Conservation (phyloP, 1,140 invertebrate species). For the Pinna nobilis region DNA sequence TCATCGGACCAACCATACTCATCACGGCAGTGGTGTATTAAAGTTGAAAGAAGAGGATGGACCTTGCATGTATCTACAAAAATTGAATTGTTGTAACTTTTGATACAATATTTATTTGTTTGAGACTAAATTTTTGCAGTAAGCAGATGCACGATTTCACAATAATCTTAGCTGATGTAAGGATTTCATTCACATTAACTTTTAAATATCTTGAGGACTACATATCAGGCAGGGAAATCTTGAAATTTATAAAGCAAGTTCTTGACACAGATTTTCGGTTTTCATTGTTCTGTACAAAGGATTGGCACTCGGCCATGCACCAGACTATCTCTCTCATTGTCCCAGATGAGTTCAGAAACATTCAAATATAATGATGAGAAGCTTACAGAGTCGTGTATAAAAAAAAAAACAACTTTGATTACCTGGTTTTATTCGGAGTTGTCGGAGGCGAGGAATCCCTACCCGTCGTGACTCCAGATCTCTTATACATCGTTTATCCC, state of each 20-base stretch:
- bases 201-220: too few relatives aligned
- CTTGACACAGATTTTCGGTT: too few relatives aligned
- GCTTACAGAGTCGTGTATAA: too few relatives aligned
- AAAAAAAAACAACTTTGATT: constrained; percentile 22
- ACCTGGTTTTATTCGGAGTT: constrained; percentile 72
- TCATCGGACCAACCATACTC: constrained; percentile 73
- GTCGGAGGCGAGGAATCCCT: constrained; percentile 69
- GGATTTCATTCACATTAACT: too few relatives aligned
- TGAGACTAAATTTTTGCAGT: neutral
- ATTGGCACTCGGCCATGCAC: too few relatives aligned
- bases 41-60: constrained; percentile 38
- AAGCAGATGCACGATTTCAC: neutral
- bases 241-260: too few relatives aligned
- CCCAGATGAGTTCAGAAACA: too few relatives aligned
- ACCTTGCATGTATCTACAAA: constrained; percentile 70
- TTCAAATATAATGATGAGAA: too few relatives aligned
- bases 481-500: constrained; percentile 66
- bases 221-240: too few relatives aligned
- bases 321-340: too few relatives aligned
- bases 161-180: too few relatives aligned
- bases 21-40: constrained; percentile 69
- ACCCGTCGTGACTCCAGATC: constrained; percentile 67
- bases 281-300: too few relatives aligned
- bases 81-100: neutral
- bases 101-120: neutral